Base-by-base conservation (phyloP, 2,797 vertebrate species). In the Galagoides demidoff region DNA sequence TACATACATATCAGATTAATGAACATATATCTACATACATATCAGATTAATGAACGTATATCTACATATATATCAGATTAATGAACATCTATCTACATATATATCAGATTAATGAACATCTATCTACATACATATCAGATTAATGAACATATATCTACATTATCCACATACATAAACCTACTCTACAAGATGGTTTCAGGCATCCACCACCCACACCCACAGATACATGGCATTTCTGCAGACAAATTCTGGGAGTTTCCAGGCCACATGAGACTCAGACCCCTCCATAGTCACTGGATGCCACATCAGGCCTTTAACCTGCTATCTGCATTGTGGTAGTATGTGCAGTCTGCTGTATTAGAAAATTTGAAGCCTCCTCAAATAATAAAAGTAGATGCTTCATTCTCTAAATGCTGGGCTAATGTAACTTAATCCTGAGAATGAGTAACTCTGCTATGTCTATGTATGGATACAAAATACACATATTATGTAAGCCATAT, bases 371-470 rank as follows among this genome's bases (percentile, higher is more conserved):
- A 78, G 17, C 4, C 52, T 91, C 70, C 12, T 19, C 82, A 90
- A 78, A 78, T 55, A 93, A 77, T 84, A 81, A 37, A 92, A 70
- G 13, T 45, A 84, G 31, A 61, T 90, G 25, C 14, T 85, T 83
- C 70, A 71, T 61, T 83, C 23, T 81, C 31, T 49, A 91, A 95
- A 66, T 70, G 39, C 27, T 81, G 68, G 29, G 9, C 19, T 89
- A 23, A 1, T 52, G 4, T 31, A 86, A 37, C 52, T 83, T 88
- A 81, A 93, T 85, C 25, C 14, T 82, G 34, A 86, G 19, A 90
- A 94, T 52, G 70, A 89, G 4, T n/a, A 74, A 79, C 6, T 89
- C 10, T 57, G 23, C 5, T 82, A 63, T 49, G 1, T 25, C 59
- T 96, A 39, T n/a, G 2, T 70, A 45, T 39, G 27, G 59, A 70